phyloP scores from a whole-genome alignment of 2,113 vertebrate species.

The Anguilla rostrata region DNA sequence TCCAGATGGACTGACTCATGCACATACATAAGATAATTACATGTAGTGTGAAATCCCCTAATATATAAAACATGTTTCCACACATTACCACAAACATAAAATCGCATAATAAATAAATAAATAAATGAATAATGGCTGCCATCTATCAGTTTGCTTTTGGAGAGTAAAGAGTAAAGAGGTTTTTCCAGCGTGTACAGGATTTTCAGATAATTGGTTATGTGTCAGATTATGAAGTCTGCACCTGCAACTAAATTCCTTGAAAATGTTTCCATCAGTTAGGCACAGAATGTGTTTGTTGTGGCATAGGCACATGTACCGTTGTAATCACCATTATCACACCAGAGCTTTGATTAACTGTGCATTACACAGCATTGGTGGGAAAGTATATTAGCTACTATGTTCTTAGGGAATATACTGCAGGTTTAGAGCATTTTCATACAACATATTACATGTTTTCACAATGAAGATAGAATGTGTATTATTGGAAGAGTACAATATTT shows the following conservation, averaged over 20 bases:
- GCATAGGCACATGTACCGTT: slow-evolving; percentile 53
- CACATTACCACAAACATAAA: too few relatives aligned
- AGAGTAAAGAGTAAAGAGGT: too few relatives aligned
- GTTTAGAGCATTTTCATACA: slow-evolving; percentile 46
- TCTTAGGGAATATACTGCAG: slow-evolving; percentile 60
- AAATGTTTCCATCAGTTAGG: neutral
- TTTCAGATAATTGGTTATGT: neutral
- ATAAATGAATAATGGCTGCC: too few relatives aligned
- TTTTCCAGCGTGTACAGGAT: neutral
- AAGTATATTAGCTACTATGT: slow-evolving; percentile 57
- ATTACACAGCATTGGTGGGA: slow-evolving; percentile 52
- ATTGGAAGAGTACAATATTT: slow-evolving; percentile 52
- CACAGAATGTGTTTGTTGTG: slow-evolving; percentile 31
- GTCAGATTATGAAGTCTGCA: neutral
- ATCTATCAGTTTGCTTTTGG: too few relatives aligned
- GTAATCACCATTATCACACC: slow-evolving; percentile 66
- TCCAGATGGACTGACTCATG: neutral
- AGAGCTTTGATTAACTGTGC: slow-evolving; percentile 68
- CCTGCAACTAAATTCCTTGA: neutral
- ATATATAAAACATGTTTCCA: neutral
- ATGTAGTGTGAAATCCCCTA: slow-evolving; percentile 38
- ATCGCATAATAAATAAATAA: too few relatives aligned
- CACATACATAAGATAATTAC: slow-evolving; percentile 6
- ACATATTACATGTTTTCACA: slow-evolving; percentile 15
- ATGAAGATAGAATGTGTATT: slow-evolving; percentile 50